Evolutionary conservation across 37 sponge, comb jelly and placozoan species (phyloP).

Genomic region (Geodia barretti): DNA sequence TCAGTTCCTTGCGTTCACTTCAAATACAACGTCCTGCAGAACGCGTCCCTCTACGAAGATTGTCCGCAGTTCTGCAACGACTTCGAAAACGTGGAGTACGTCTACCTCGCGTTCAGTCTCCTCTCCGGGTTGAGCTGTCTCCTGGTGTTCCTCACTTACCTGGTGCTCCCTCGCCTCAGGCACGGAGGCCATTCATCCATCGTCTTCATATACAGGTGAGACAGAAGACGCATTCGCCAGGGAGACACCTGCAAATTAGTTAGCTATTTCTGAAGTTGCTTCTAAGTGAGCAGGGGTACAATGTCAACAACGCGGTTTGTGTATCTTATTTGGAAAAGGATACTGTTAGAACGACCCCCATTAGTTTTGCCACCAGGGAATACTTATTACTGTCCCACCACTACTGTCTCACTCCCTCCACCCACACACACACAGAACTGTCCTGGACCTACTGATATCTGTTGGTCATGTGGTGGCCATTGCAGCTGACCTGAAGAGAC

Average conservation of each 20-base stretch:
- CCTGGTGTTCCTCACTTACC: conserved; percentile 71
- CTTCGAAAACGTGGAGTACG: background rate
- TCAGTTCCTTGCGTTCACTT: too few species aligned
- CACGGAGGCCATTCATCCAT: conserved; percentile 45
- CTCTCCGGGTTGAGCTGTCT: conserved; percentile 56
- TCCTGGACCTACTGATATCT: conserved; percentile 62
- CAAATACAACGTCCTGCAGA: too few species aligned
- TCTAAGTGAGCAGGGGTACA: too few species aligned
- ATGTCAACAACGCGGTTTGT: too few species aligned
- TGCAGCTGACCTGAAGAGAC: background rate
- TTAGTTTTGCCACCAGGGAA: too few species aligned
- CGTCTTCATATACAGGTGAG: conserved; percentile 72
- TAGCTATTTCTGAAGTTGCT: too few species aligned
- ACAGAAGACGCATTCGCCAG: too few species aligned
- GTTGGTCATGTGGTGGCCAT: conserved; percentile 39
- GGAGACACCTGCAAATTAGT: too few species aligned
- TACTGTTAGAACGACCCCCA: too few species aligned
- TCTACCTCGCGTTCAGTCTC: conserved; percentile 51
- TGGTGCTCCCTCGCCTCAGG: conserved; percentile 46
- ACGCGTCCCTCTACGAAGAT: too few species aligned
- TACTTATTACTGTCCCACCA: too few species aligned
- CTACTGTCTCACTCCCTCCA: background rate
- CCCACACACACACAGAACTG: conserved; percentile 45
- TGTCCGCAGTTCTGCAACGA: conserved; percentile 25
- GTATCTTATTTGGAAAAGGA: too few species aligned